Evolutionary conservation across 1,140 invertebrate species (phyloP), one percentile per base, ranked within the genome.

Genomic region (Ruditapes philippinarum): DNA sequence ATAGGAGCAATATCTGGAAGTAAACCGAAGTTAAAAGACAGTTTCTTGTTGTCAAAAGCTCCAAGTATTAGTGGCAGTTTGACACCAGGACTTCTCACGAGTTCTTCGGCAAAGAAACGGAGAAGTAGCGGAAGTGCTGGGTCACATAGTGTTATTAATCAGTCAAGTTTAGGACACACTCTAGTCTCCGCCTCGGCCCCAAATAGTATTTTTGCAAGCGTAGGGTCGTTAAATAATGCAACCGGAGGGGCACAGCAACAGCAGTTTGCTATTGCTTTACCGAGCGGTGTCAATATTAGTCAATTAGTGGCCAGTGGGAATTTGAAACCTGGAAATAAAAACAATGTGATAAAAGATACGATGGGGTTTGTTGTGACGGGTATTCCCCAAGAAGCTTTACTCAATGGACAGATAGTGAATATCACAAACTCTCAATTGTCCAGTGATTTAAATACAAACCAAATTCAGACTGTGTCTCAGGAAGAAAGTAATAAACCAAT

Each of bases 361-460:
- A 83, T 94, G 78, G 92, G 92, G 36, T 88, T 95, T 45, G 91
- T 94, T 42, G 90, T 95, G 19, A 94, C 93, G n/a, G 91, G 93
- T 22, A 88, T 95, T 19, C 92, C 94, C 90, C 91, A 91, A 14
- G 91, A 88, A 49, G 83, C 92, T 38, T 51, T 94, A 54, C 81
- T 94, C 31, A 94, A 94, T 54, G 94, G 94, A 42, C 94, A 94
- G 79, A 93, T 92, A 74, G 85, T 95, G 45, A 94, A 94, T 82
- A 93, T 94, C 25, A 90, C 93, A 11, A 89, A 88, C 33, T 88
- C 91, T 14, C 92, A 91, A 88, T 78, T 95, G 31, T 89, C 91
- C n/a, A 79, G 28, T 36, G 87, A 68, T 60, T 51, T 73, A 17
- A 60, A n/a, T 36, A 17, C 78, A 9, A 82, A 73, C 51, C 68